These are phyloP conservation scores for Labia minor DNA, from an alignment of 2,888 invertebrate species.

Conservation along the genomic window DNA sequence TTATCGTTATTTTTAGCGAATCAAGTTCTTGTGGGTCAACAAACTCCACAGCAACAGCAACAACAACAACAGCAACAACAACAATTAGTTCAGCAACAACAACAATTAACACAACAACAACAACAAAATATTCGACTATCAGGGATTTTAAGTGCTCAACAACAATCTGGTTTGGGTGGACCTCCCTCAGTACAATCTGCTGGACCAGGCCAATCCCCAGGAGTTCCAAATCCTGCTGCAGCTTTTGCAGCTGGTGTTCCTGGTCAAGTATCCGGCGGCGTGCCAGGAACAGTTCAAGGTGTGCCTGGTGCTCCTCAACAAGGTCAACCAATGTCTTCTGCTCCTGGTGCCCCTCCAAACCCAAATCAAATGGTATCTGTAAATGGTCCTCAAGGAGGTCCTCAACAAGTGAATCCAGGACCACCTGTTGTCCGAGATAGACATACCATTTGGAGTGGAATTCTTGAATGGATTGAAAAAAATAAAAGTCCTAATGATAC, in stretches of 20 bases:
- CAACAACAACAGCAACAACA: constrained; percentile 34
- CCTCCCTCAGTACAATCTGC: background rate
- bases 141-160: background rate
- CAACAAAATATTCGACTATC: constrained; percentile 36
- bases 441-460: constrained; percentile 64
- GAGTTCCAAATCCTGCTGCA: constrained; percentile 17
- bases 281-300: background rate
- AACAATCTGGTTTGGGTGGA: constrained; percentile 17
- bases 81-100: constrained; percentile 34
- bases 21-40: constrained; percentile 13
- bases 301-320: constrained; percentile 27
- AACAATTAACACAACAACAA: constrained; percentile 34
- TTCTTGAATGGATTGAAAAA: constrained; percentile 89
- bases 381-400: constrained; percentile 15
- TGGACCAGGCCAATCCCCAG: background rate
- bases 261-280: background rate
- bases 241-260: constrained; percentile 27
- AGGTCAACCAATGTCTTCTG: constrained; percentile 33
- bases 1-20: constrained; percentile 15
- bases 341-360: background rate
- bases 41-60: constrained; percentile 31
- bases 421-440: constrained; percentile 39
- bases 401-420: constrained; percentile 15
- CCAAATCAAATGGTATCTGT: background rate
- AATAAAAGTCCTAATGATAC: constrained; percentile 64